Conservation (phyloP, 2,113 vertebrate genomes). For the Coptodon bakossiorum region DNA sequence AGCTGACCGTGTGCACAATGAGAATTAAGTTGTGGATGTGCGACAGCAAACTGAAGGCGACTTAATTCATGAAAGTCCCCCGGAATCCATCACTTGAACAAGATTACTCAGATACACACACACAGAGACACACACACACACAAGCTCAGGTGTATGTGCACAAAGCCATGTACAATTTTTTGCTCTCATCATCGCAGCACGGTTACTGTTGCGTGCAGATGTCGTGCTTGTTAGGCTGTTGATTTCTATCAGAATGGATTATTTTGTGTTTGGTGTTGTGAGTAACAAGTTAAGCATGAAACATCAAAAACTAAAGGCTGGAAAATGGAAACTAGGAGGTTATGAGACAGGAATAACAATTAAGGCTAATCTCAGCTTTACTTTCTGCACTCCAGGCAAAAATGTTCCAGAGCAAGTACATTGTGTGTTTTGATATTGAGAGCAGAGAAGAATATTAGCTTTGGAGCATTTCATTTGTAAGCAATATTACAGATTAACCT, state of each 20-base stretch:
- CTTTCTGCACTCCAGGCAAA: constrained; percentile 30
- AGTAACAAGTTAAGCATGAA: constrained; percentile 51
- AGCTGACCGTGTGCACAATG: constrained; percentile 16
- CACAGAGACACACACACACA: accelerated
- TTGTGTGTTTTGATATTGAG: background rate
- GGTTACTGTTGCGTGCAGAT: constrained; percentile 43
- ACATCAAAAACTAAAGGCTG: constrained; percentile 46
- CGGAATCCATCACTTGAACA: background rate
- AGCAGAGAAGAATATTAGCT: constrained; percentile 4
- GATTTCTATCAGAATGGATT: constrained; percentile 40
- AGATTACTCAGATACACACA: background rate
- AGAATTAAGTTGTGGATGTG: constrained; percentile 19
- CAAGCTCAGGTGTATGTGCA: constrained; percentile 29
- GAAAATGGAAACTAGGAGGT: constrained; percentile 27
- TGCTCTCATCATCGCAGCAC: constrained; percentile 1
- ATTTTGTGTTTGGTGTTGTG: constrained; percentile 37
- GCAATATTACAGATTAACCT: background rate
- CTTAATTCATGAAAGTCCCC: background rate
- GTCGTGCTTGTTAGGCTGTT: constrained; percentile 32
- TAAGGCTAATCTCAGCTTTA: constrained; percentile 33
- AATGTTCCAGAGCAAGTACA: constrained; percentile 1
- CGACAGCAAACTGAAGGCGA: constrained; percentile 20
- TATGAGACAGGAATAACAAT: constrained; percentile 50
- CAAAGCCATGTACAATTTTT: background rate
- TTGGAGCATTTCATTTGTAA: constrained; percentile 11